These are phyloP conservation scores for Theristicus caerulescens DNA, from an alignment of 2,113 vertebrate genomes.

Conservation along the genomic window DNA sequence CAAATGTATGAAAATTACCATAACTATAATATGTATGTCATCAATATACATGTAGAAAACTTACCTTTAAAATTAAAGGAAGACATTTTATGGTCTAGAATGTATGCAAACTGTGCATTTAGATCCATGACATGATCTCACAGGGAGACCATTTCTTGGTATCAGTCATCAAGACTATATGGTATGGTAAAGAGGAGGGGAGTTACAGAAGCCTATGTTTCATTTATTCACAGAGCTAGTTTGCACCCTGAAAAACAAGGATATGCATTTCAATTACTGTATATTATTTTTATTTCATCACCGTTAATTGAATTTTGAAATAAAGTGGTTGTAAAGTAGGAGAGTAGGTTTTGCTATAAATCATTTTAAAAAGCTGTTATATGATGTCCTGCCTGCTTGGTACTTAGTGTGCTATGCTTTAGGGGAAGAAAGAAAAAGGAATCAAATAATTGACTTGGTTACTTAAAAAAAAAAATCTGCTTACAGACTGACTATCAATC, in stretches of 20 bases:
- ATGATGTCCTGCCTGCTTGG: background rate
- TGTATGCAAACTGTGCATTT: background rate
- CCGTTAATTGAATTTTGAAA: background rate
- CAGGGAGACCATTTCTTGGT: background rate
- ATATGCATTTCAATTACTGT: background rate
- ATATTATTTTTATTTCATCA: background rate
- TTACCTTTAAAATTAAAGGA: background rate
- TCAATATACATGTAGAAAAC: background rate
- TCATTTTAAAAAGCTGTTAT: background rate
- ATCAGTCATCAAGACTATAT: background rate
- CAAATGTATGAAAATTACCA: background rate
- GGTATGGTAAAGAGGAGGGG: background rate
- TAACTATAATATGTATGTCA: background rate
- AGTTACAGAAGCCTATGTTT: background rate
- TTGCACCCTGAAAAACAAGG: background rate
- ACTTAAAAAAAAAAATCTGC: background rate
- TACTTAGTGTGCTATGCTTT: background rate
- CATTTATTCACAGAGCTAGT: background rate
- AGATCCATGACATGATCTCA: background rate
- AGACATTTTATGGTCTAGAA: background rate
- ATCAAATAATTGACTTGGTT: background rate
- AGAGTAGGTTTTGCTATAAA: background rate
- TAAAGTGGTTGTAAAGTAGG: background rate
- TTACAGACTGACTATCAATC: background rate
- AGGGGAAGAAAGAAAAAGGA: background rate